Evolutionary conservation across 2,113 vertebrate genomes (phyloP).

Genomic region (Pluvianellus socialis): DNA sequence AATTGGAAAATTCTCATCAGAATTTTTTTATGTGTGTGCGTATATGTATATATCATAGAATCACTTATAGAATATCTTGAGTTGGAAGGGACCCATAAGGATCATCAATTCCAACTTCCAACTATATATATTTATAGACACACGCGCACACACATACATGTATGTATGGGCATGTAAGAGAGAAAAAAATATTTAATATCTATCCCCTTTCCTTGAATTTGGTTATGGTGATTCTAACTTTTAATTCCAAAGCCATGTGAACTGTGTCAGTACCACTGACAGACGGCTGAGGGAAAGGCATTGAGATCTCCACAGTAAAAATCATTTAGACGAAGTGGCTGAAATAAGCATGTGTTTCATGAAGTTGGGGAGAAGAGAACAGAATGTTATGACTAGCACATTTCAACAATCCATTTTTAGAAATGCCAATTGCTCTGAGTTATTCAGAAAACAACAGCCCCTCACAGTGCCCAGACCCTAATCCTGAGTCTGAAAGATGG

Average conservation of each 20-base stretch:
- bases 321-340: neutral
- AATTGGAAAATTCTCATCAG: neutral
- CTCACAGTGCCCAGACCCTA: neutral
- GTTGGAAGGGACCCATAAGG: neutral
- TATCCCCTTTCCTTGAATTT: neutral
- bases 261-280: neutral
- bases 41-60: neutral
- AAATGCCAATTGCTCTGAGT: slow-evolving; percentile 51
- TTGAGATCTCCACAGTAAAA: neutral
- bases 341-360: slow-evolving; percentile 28
- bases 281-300: neutral
- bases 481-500: slow-evolving; percentile 14
- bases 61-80: neutral
- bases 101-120: neutral
- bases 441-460: slow-evolving; percentile 42
- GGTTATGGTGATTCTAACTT: neutral
- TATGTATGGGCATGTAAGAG: neutral
- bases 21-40: rapidly evolving
- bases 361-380: slow-evolving; percentile 27
- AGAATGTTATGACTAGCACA: slow-evolving; percentile 66
- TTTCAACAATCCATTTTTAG: slow-evolving; percentile 51
- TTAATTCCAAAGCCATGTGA: neutral
- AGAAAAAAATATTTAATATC: neutral
- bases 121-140: neutral
- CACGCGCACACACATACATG: rapidly evolving